Base-by-base conservation (phyloP, 2,888 invertebrate genomes). In the Erannis defoliaria region DNA sequence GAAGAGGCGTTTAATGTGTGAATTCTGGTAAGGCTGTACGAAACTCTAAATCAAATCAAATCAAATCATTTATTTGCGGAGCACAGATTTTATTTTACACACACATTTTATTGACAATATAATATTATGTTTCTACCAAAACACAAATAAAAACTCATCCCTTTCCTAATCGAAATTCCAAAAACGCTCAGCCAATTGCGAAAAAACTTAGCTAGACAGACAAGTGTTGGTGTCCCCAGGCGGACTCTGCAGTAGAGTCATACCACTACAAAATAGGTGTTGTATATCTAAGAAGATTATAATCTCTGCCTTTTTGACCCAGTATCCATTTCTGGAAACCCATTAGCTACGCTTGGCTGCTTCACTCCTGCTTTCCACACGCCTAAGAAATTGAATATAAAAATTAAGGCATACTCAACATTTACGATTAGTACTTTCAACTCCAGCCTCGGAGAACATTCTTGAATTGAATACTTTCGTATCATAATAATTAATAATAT, bases 161-260 rank as follows among this genome's bases (percentile, higher is more conserved):
- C 61, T 21, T 55, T 58, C 31, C 43, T 45, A 49, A 56, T 55
- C 51, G 14, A 37, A 42, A 66, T 69, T 69, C 68, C 8, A 50
- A 35, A 56, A 56, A 61, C 61, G 62, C 49, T 29, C 56, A 19
- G 50, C 54, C 66, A 68, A 66, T 66, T 58, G 62, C 42, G 61
- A 60, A 61, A 59, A 61, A 69, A 69, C 62, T 67, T 61, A 40
- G 21, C 40, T 42, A 40, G 18, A 35, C 49, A 55, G 63, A 65
- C 56, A 53, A 56, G 50, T 55, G 62, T 61, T 62, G 37, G 55
- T 42, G 56, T 48, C 43, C n/a, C n/a, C n/a, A n/a, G n/a, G n/a
- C n/a, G n/a, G n/a, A n/a, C n/a, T n/a, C n/a, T n/a, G n/a, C n/a
- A n/a, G n/a, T n/a, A n/a, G n/a, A n/a, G n/a, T n/a, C n/a, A n/a